A percentile compares a stretch with the other conserved stretches of the same genome.
Evolutionary conservation across 2,113 vertebrate genomes (phyloP).

Genomic region (Nerophis ophidion): DNA sequence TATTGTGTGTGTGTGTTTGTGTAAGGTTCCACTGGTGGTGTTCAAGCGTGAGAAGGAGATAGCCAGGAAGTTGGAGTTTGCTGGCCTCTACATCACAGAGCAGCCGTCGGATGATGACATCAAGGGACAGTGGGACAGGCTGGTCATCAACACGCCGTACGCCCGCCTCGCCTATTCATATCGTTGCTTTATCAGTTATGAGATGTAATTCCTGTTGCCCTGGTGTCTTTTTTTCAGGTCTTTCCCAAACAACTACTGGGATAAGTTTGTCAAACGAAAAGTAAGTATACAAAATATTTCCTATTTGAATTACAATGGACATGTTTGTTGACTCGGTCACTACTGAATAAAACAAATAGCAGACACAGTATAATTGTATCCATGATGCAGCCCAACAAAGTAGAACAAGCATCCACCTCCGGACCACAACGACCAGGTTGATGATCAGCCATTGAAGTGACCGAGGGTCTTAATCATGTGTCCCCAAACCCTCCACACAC

Average conservation of each 20-base stretch:
- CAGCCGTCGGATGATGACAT: constrained; percentile 97
- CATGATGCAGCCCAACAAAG: too few species aligned
- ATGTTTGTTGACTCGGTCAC: too few species aligned
- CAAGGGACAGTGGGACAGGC: constrained; percentile 96
- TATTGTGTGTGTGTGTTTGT: constrained; percentile 4
- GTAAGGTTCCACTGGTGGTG: constrained; percentile 90
- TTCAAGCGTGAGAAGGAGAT: constrained; percentile 98
- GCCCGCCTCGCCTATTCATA: constrained; percentile 37
- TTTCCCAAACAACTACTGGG: constrained; percentile 98
- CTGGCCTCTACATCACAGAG: constrained; percentile 94
- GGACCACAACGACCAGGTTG: too few species aligned
- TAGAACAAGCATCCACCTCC: too few species aligned
- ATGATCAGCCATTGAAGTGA: too few species aligned
- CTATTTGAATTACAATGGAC: neutral
- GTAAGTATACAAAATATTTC: constrained; percentile 62
- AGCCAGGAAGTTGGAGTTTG: constrained; percentile 94
- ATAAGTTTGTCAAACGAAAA: constrained; percentile 98
- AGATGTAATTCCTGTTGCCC: neutral
- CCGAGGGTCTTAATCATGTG: too few species aligned
- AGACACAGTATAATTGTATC: too few species aligned
- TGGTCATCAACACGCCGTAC: constrained; percentile 96
- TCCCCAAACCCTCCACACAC: too few species aligned
- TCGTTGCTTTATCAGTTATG: neutral
- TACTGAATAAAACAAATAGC: too few species aligned
- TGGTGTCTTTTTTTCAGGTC: constrained; percentile 69